phyloP scores from a whole-genome alignment of 2,888 invertebrate species.

The Galerucella pusilla region DNA sequence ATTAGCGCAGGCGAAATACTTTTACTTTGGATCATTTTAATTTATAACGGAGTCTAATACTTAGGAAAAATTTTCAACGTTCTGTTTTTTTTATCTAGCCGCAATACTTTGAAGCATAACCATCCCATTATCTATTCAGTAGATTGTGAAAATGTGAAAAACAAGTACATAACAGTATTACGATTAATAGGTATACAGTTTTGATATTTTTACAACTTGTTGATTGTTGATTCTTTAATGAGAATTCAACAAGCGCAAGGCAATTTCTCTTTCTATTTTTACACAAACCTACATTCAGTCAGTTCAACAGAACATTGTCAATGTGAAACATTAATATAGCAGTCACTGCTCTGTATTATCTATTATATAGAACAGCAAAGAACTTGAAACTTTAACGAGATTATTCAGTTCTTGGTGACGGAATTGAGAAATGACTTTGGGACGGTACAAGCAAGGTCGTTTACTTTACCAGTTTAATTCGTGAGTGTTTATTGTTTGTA shows the following conservation, averaged over 20 bases:
- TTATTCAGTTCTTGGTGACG: neutral
- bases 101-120: neutral
- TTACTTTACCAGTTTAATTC: neutral
- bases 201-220: neutral
- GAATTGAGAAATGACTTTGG: neutral
- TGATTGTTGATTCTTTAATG: neutral
- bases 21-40: neutral
- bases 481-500: neutral
- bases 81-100: neutral
- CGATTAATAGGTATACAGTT: neutral
- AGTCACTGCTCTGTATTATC: neutral
- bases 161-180: neutral
- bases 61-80: neutral
- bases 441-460: neutral
- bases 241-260: neutral
- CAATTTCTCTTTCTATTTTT: neutral
- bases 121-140: neutral
- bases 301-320: neutral
- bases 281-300: slow-evolving; percentile 1
- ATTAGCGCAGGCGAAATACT: no score
- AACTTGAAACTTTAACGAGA: neutral
- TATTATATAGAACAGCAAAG: neutral
- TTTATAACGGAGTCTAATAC: neutral
- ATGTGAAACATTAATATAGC: neutral
- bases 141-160: neutral